phyloP scores from a whole-genome alignment of 2,888 invertebrate species.

The Phyto melanocephala region DNA sequence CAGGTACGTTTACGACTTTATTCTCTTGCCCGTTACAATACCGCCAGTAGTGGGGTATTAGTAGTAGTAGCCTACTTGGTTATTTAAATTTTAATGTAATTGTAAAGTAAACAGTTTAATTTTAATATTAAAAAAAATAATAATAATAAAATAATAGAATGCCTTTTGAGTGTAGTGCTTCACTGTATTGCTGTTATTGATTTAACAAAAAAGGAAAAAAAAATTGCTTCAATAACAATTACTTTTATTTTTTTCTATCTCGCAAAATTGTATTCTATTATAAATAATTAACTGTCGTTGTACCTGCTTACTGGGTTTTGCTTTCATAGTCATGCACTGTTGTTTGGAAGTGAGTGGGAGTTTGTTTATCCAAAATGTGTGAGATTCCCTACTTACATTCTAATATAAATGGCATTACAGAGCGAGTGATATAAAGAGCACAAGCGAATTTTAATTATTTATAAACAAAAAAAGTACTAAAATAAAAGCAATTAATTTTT shows the following conservation, averaged over 20 bases:
- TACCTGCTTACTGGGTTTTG: conserved; percentile 1
- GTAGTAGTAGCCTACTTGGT: too few species aligned
- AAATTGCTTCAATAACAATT: conserved; percentile 1
- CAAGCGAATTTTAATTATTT: background rate
- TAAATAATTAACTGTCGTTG: background rate
- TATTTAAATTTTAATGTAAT: too few species aligned
- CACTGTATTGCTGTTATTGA: conserved; percentile 8
- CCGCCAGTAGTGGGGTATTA: too few species aligned
- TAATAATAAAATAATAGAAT: too few species aligned
- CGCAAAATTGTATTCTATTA: background rate
- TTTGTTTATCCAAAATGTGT: conserved; percentile 50
- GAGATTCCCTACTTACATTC: conserved; percentile 21
- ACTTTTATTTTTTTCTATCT: background rate
- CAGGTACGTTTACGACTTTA: too few species aligned
- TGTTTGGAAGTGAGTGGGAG: conserved; percentile 33
- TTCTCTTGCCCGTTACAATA: too few species aligned
- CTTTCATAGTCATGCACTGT: background rate
- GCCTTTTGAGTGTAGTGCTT: too few species aligned
- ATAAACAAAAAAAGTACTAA: background rate
- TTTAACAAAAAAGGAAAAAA: conserved; percentile 9
- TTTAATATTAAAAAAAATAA: too few species aligned
- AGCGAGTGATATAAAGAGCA: background rate
- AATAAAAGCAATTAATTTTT: background rate
- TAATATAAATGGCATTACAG: background rate
- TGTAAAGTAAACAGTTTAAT: too few species aligned